Conservation (phyloP, 2,797 vertebrate species). For the Sebastes itinus region DNA sequence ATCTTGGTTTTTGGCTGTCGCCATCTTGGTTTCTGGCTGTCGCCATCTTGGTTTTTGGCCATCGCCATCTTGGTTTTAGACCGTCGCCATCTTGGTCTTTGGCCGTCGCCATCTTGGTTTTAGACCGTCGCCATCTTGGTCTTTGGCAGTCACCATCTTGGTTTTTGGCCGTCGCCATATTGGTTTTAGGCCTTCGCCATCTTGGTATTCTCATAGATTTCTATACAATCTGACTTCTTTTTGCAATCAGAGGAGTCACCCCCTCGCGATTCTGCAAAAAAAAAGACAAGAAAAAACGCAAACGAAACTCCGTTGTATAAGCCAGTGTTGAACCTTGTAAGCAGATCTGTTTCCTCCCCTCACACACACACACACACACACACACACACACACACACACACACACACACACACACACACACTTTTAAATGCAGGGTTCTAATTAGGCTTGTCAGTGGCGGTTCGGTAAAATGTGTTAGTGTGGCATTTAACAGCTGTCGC, state of each 20-base stretch:
- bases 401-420: no score
- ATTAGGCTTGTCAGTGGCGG: slow-evolving; percentile 43
- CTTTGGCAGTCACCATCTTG: no score
- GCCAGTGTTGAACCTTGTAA: background rate
- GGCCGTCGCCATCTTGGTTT: no score
- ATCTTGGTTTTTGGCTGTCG: no score
- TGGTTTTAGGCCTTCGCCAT: no score
- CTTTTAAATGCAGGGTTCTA: slow-evolving; percentile 29
- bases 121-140: accelerated
- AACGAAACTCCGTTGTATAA: background rate
- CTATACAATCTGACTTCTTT: no score
- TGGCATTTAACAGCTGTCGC: slow-evolving; percentile 55
- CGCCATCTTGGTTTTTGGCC: no score
- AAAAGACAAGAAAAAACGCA: background rate
- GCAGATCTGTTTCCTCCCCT: background rate
- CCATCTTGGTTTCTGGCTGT: no score
- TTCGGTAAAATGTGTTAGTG: slow-evolving; percentile 32
- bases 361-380: background rate
- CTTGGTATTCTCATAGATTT: no score
- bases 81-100: accelerated
- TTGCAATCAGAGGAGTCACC: no score
- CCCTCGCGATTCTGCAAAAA: background rate
- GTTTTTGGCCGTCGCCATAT: no score
- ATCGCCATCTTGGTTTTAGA: no score
- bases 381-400: background rate